Percentiles rank a stretch among this genome's conserved stretches.
Conservation (phyloP, 2,888 invertebrate genomes). For the Euclidia mi region DNA sequence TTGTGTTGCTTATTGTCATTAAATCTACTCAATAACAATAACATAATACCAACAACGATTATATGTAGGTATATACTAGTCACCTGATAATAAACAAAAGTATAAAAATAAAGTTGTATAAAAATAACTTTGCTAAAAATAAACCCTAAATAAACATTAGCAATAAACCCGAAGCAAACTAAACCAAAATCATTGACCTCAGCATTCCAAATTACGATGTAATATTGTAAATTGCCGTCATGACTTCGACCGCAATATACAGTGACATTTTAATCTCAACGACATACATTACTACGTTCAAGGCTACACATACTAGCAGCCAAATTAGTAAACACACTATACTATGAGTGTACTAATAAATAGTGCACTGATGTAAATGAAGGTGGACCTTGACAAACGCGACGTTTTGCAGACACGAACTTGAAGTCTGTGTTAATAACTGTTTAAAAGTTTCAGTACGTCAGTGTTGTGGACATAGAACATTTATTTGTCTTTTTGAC, state of each 20-base stretch:
- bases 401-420: conserved; percentile 4
- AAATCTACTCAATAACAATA: neutral
- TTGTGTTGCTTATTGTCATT: too few species aligned
- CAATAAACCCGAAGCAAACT: neutral
- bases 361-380: conserved; percentile 3
- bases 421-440: conserved; percentile 15
- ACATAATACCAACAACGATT: too few species aligned
- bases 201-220: neutral
- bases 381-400: conserved; percentile 11
- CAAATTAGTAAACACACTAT: conserved; percentile 56
- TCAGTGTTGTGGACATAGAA: conserved; percentile 27
- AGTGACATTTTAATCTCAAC: conserved; percentile 64
- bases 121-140: neutral
- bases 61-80: too few species aligned
- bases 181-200: conserved; percentile 14
- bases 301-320: conserved; percentile 64
- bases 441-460: conserved; percentile 45
- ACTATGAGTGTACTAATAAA: conserved; percentile 1
- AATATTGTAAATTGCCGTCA: conserved; percentile 20
- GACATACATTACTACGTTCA: conserved; percentile 54
- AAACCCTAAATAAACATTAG: neutral
- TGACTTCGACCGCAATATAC: conserved; percentile 50
- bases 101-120: too few species aligned
- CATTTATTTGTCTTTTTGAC: too few species aligned
- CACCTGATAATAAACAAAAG: too few species aligned